Conservation (phyloP, 2,888 invertebrate species). For the Apodemia duryi region DNA sequence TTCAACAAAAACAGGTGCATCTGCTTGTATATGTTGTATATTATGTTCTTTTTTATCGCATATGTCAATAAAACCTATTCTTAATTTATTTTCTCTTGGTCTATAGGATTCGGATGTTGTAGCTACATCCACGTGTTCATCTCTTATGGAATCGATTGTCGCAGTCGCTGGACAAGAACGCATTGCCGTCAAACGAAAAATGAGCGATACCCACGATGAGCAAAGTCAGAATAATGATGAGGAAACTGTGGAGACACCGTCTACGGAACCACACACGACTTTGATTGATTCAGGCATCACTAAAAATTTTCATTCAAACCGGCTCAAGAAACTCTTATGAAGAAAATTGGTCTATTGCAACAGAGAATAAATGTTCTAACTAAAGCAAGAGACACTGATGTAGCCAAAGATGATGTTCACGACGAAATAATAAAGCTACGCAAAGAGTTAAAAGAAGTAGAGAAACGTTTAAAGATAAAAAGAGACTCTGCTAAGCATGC, state of each 20-base stretch:
- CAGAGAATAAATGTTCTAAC: conserved; percentile 30
- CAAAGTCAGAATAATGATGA: conserved; percentile 21
- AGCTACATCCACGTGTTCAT: conserved; percentile 15
- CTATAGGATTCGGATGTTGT: no score
- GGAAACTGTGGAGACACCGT: conserved; percentile 26
- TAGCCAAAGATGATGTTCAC: conserved; percentile 27
- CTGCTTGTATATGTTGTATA: conserved; percentile 18
- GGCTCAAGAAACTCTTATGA: conserved; percentile 25
- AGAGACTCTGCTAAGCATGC: conserved; percentile 24
- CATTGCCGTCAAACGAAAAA: conserved; percentile 25
- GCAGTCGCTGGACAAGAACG: conserved; percentile 28
- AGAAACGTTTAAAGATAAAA: conserved; percentile 29
- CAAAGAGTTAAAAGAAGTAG: conserved; percentile 29
- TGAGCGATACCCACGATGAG: conserved; percentile 25
- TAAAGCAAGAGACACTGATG: conserved; percentile 24
- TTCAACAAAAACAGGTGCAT: conserved; percentile 20
- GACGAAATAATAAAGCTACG: conserved; percentile 28
- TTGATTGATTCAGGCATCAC: conserved; percentile 29
- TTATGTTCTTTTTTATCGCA: conserved; percentile 17
- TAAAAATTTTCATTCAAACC: conserved; percentile 27
- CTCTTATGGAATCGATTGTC: conserved; percentile 18
- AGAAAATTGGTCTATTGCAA: conserved; percentile 27
- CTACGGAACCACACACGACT: conserved; percentile 26
- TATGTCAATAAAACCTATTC: conserved; percentile 17
- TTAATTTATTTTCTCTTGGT: not conserved